Base-by-base conservation (phyloP, 1,140 invertebrate species). In the Pseudomyrmex pallidus region DNA sequence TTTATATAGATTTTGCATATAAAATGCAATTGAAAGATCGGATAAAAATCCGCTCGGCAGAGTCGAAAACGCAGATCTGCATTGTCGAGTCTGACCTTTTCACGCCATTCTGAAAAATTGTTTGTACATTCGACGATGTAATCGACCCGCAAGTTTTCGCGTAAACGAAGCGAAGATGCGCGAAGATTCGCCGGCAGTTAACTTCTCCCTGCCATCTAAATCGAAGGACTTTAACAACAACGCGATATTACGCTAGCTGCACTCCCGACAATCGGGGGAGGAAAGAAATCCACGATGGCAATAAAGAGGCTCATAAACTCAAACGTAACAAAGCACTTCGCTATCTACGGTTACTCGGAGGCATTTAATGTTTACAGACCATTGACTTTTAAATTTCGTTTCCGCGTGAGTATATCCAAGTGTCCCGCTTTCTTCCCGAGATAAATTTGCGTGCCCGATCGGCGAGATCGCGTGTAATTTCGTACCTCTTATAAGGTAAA, bases 341-440 rank as follows among this genome's bases (percentile, higher is more conserved):
- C 82, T 63, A 87, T 88, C 83, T 85, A 82, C 82, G 82, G 68
- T 87, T 87, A 82, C 44, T 87, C 20, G 15, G 25, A 35, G 56
- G 50, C 82, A 59, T 88, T 35, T 82, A 82, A 72, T 48, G 57
- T 87, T 88, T 57, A 82, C 72, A 35, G 83, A 50, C 83, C 86
- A 88, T 88, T 82, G 83, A 77, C 66, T 88, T 82, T 66, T 50
- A 73, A 64, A 82, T 85, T 35, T 67, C 72, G 22, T 22, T 77
- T 74, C 46, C 77, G 66, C 35, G 63, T 74, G 70, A 67, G 63
- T 85, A 86, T 86, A 35, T 35, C 35, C 35, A 35, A 35, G 67
- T 61, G 48, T 83, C 46, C 78, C 85, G 68, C 44, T 68, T 66
- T 70, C 25, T 46, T 52, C 13, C 46, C 57, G 44, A 56, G 68